These are phyloP conservation scores for Microcebus lehilahytsara DNA, from an alignment of 2,113 vertebrate genomes.

Conservation along the genomic window DNA sequence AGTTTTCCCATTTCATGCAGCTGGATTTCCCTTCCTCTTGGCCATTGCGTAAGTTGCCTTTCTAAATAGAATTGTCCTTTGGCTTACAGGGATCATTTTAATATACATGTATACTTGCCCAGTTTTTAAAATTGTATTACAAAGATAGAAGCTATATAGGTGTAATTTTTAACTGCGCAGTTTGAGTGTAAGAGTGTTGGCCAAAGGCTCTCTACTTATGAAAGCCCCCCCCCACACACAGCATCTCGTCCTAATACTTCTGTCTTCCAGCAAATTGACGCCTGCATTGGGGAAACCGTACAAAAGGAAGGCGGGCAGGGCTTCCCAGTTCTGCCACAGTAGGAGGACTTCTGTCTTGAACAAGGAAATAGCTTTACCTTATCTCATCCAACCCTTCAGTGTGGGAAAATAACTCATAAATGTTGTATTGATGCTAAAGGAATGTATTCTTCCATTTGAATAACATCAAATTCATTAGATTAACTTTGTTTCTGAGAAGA, in stretches of 20 bases:
- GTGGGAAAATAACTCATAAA: not conserved
- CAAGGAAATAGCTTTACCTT: not conserved
- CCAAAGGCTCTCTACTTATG: not conserved
- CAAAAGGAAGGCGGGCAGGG: no score
- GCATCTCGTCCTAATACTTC: not conserved
- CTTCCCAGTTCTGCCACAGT: no score
- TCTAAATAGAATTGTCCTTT: constrained; percentile 41
- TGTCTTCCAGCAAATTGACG: not conserved
- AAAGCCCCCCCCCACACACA: not conserved
- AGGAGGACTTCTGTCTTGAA: not conserved
- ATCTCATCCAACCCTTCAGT: not conserved
- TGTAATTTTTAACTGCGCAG: not conserved
- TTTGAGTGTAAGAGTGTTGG: not conserved
- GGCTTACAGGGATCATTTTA: constrained; percentile 23
- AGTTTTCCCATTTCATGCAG: not conserved
- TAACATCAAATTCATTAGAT: not conserved
- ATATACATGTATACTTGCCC: not conserved
- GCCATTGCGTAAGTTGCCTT: not conserved
- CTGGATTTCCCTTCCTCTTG: not conserved
- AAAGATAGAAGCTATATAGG: not conserved
- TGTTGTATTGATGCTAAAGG: not conserved
- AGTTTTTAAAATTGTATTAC: constrained; percentile 14
- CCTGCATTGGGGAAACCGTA: not conserved
- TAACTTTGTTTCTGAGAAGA: not conserved
- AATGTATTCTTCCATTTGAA: constrained; percentile 26